Conservation (phyloP, 2,797 vertebrate species). For the Hydrocynus forskahlii region DNA sequence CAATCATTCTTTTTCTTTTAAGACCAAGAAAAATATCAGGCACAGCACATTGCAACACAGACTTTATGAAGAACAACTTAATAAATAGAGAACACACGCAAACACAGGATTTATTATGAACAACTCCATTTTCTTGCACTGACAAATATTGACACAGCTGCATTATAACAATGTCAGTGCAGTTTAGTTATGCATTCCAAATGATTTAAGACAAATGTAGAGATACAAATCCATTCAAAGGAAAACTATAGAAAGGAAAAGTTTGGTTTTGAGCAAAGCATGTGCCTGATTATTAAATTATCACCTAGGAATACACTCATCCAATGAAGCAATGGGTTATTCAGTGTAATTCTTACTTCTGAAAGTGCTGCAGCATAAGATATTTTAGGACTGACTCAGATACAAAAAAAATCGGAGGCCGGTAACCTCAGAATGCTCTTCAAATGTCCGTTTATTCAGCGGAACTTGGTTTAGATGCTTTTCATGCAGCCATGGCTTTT, state of each 20-base stretch:
- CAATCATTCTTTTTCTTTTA: conserved; percentile 17
- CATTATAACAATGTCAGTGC: conserved; percentile 42
- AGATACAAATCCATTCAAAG: not conserved
- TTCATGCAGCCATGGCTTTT: conserved; percentile 6
- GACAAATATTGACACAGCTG: conserved; percentile 58
- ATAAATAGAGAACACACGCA: not conserved
- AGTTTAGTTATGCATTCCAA: conserved; percentile 39
- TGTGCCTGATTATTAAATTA: not conserved
- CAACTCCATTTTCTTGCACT: conserved; percentile 32
- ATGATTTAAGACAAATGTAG: not conserved
- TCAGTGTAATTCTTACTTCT: not conserved
- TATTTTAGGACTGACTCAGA: conserved; percentile 36
- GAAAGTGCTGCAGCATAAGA: conserved; percentile 31
- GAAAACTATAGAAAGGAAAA: not conserved
- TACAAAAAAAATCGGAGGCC: conserved; percentile 20
- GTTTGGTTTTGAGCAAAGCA: not conserved
- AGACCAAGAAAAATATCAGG: not conserved
- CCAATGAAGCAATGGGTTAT: not conserved
- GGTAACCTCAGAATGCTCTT: conserved; percentile 26
- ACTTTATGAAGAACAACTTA: conserved; percentile 37
- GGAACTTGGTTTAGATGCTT: conserved; percentile 39
- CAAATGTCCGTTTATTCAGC: conserved; percentile 49
- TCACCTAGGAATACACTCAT: not conserved
- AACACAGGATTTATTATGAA: conserved; percentile 28
- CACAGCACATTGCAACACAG: conserved; percentile 7